A percentile compares a stretch with the other conserved stretches of the same genome.
Conservation (phyloP, 2,113 vertebrate genomes). For the Chitala chitala region DNA sequence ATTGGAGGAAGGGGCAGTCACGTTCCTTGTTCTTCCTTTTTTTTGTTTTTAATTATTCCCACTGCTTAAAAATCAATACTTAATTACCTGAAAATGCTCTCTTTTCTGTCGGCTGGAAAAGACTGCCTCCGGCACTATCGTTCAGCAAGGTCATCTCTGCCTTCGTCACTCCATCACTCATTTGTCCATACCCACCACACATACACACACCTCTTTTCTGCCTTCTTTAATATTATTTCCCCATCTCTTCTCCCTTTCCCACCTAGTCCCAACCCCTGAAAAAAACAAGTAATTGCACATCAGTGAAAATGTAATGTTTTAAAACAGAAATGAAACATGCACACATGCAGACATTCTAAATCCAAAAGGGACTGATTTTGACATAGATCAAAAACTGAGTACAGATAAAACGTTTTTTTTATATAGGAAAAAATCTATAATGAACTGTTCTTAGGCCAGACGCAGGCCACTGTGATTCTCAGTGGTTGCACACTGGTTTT, state of each 20-base stretch:
- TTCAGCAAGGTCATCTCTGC: background rate
- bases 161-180: background rate
- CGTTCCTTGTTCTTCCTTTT: background rate
- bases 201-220: background rate
- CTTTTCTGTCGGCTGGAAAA: background rate
- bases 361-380: too few species aligned
- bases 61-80: conserved; percentile 32
- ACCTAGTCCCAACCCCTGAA: background rate
- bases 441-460: background rate
- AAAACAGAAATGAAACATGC: background rate
- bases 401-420: background rate
- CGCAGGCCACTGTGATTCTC: background rate
- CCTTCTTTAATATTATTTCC: background rate
- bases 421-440: background rate
- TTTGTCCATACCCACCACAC: background rate
- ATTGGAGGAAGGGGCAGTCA: background rate
- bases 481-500: too few species aligned
- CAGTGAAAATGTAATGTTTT: background rate
- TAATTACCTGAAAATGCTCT: conserved; percentile 31
- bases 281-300: background rate
- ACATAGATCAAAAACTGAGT: too few species aligned
- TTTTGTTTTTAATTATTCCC: conserved; percentile 25
- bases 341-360: too few species aligned
- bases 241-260: background rate
- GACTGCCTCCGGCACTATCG: background rate